These are phyloP conservation scores for Plumapathes pennacea DNA, from an alignment of 92 coral and sea anemone species.

Conservation along the genomic window DNA sequence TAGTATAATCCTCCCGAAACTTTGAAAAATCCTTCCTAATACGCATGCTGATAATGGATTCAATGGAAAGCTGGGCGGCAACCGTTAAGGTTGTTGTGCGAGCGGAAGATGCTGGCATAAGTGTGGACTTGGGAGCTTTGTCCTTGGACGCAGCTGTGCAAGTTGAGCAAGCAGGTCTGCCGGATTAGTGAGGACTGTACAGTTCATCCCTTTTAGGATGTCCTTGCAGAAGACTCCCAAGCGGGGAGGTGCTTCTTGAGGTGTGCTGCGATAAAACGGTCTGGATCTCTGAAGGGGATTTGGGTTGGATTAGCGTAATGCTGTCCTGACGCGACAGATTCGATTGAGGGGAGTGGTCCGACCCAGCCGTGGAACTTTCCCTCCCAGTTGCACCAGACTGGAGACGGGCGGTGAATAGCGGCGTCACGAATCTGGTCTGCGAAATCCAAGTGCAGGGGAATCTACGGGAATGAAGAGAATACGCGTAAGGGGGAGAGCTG, in stretches of 20 bases:
- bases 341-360: conserved; percentile 33
- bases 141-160: no score
- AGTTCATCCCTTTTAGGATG: no score
- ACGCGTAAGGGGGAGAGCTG: background rate
- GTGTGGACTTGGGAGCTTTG: no score
- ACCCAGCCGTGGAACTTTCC: conserved; percentile 23
- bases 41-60: no score
- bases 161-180: no score
- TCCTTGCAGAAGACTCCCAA: conserved; percentile 20
- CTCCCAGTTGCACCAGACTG: conserved; percentile 26
- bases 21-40: no score
- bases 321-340: conserved; percentile 12
- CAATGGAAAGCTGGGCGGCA: no score
- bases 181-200: no score
- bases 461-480: background rate
- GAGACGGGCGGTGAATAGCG: background rate
- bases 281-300: no score
- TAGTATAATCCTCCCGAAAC: no score
- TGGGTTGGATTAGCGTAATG: background rate
- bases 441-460: background rate
- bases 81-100: no score
- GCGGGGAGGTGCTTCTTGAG: conserved; percentile 12
- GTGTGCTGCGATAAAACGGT: conserved; percentile 14
- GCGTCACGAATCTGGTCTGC: background rate
- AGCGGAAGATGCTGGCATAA: no score